Evolutionary conservation across 2,797 vertebrate genomes (phyloP), one percentile per base, ranked within the genome.

Genomic region (Siniperca obscura): DNA sequence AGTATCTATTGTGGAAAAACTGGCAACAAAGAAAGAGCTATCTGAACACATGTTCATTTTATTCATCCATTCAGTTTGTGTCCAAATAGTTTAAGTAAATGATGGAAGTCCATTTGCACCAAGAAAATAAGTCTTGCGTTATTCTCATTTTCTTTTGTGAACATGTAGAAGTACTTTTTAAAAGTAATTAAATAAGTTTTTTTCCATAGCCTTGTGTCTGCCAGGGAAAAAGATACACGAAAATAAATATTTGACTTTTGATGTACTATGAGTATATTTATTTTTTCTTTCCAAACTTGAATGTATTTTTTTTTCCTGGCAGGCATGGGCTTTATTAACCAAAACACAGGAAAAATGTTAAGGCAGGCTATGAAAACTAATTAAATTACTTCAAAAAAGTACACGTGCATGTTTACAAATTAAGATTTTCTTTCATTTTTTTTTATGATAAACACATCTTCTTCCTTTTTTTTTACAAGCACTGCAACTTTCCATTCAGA

Each of bases 401-500:
- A 22, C 17, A 50, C 16, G 38, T 17, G 16, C 3, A 30, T 30
- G 30, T 30, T 30, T 30, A 30, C 30, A 30, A 30, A 30, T 30
- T 30, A 30, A 30, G 30, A 30, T 30, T 30, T 16, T 40, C 2
- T 25, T 70, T n/a, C 3, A 21, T 56, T 13, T 21, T 21, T 19
- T 21, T 42, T 22, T 30, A 59, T 7, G 17, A 34, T 27, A 38
- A 16, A 42, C 9, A 40, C 3, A 42, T 9, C 12, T 42, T 21
- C 42, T 48, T 30, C 17, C 52, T 36, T 30, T 30, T 52, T 52
- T 74, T n/a, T 36, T 42, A 81, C n/a, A 50, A 21, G 71, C 16
- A 3, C 46, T 22, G 42, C 7, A 75, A 30, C 40, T 73, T 62
- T n/a, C 7, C n/a, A 70, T 22, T 53, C 25, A 66, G 30, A 38